These are phyloP conservation scores for Hippocampus guttulatus DNA, from an alignment of 2,113 vertebrate species.

Conservation along the genomic window DNA sequence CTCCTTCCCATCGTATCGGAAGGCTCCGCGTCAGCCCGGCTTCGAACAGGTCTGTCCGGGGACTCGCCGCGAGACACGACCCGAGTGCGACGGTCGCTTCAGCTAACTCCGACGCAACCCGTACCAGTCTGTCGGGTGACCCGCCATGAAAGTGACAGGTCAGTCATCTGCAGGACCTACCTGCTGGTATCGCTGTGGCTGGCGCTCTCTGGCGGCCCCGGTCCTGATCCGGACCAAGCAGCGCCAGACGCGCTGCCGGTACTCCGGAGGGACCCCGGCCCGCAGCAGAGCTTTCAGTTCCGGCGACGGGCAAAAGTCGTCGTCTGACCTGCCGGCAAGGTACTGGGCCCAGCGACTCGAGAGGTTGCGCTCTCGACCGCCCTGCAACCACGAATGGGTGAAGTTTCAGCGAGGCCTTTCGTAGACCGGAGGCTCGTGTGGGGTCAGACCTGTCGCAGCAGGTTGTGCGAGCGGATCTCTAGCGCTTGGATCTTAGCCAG, in stretches of 20 bases:
- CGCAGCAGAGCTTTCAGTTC: conserved; percentile 84
- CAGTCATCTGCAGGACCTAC: conserved; percentile 6
- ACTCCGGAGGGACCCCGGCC: conserved; percentile 78
- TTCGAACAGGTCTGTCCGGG: too few species aligned
- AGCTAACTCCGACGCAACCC: too few species aligned
- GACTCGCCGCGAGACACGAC: neutral
- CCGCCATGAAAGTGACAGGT: neutral
- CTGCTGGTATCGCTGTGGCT: conserved; percentile 73
- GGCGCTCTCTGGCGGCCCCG: conserved; percentile 48
- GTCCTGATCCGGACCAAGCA: conserved; percentile 76
- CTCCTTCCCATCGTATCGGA: too few species aligned
- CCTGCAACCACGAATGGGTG: conserved; percentile 40
- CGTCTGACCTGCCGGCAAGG: conserved; percentile 66
- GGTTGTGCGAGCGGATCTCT: conserved; percentile 84
- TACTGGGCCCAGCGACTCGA: conserved; percentile 79
- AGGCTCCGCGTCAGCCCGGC: too few species aligned
- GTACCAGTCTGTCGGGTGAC: neutral
- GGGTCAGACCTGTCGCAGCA: conserved; percentile 63
- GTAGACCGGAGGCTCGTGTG: neutral
- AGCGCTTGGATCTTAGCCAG: conserved; percentile 89
- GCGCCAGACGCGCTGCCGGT: conserved; percentile 80
- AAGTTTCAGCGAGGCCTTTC: neutral
- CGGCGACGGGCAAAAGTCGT: conserved; percentile 59
- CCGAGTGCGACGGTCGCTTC: neutral
- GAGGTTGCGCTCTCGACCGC: conserved; percentile 72